These are phyloP conservation scores for Tyrophagus putrescentiae DNA, from an alignment of 1,140 invertebrate species.

Conservation along the genomic window DNA sequence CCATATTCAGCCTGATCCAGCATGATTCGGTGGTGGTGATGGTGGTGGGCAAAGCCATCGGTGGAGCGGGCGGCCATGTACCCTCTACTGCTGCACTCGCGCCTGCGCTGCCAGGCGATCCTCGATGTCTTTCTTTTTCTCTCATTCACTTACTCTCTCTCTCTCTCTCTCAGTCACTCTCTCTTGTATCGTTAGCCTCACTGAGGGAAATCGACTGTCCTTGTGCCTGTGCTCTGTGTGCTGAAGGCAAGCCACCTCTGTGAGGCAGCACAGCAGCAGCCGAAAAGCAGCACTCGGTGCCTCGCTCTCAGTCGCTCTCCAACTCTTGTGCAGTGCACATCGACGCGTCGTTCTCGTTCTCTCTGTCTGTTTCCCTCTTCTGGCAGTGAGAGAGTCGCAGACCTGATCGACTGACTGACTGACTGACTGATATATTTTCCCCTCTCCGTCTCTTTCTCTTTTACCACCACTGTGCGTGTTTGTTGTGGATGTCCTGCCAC, in stretches of 20 bases:
- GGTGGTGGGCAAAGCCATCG: not conserved
- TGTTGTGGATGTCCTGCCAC: not conserved
- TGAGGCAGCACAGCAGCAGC: too few species aligned
- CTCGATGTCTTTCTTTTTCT: not conserved
- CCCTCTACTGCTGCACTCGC: not conserved
- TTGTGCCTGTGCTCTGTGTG: too few species aligned
- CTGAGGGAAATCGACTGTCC: too few species aligned
- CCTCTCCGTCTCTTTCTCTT: not conserved
- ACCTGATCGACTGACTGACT: slow-evolving; percentile 12
- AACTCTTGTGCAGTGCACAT: too few species aligned
- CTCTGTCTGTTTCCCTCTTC: not conserved
- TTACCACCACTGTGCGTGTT: not conserved
- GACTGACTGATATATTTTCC: slow-evolving; percentile 11
- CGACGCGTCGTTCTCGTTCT: too few species aligned
- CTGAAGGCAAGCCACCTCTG: too few species aligned
- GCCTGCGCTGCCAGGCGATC: not conserved
- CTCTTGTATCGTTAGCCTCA: too few species aligned
- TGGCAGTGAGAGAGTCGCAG: not conserved
- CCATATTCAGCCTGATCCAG: too few species aligned
- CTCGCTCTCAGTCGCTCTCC: too few species aligned
- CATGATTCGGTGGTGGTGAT: not conserved
- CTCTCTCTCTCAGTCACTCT: not conserved
- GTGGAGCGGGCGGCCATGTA: not conserved
- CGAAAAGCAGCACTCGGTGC: too few species aligned
- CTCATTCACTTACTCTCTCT: not conserved